Evolutionary conservation across 2,888 invertebrate genomes (phyloP), one percentile per base, ranked within the genome.

Genomic region (Spodoptera littoralis): DNA sequence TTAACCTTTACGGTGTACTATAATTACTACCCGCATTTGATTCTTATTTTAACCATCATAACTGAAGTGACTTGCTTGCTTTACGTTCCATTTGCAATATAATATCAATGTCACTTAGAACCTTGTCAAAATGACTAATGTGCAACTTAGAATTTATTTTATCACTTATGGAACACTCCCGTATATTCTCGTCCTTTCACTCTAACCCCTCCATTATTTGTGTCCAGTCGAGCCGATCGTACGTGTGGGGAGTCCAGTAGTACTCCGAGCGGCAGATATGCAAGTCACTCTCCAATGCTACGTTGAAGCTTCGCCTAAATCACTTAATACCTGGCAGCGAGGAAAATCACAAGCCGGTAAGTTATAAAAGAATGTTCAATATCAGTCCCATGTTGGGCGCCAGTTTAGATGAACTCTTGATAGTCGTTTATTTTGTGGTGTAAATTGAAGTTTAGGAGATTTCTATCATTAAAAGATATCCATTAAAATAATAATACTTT

Each of bases 221-320:
- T 77, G 68, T 65, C 60, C 77, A 98, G 98, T 98, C 95, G 96
- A 96, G 84, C 98, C 98, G 57, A 91, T 96, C 86, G 97, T 98
- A 77, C 97, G 97, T 90, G 97, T 98, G 72, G 96, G 96, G 64
- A 97, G 97, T 92, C 97, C 98, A 90, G 95, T 98, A 80, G 97
- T 98, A 62, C 96, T 97, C 65, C 97, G 98, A 9, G 97, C 98
- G 27, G 94, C 96, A 54, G 97, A 97, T 77, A 96, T 96, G 90
- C 97, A 98, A 89, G 97, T 98, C 42, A 96, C 96, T 53, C 95
- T 98, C 71, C 97, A 97, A 86, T 98, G 98, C 90, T 96, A 97
- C 91, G 97, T 98, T 30, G 98, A 98, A 89, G 97, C 98, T 11
- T 97, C 97, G 60, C 98, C 98, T 43, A 97, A 96, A 87, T 97